These are phyloP conservation scores for Patella caerulea DNA, from an alignment of 2,888 invertebrate species.

Conservation along the genomic window DNA sequence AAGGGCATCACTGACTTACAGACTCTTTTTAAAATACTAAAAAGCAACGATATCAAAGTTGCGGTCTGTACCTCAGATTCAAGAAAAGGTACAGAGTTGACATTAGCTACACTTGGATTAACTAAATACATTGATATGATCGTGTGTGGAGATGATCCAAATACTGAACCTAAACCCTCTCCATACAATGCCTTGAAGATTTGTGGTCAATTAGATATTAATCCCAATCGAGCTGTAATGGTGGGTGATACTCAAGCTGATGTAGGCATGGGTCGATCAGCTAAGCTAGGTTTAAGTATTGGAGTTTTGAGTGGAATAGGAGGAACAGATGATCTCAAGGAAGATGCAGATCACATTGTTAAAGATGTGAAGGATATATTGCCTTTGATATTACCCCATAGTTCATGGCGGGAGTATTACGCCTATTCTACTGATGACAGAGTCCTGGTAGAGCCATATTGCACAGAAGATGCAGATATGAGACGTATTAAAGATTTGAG, in stretches of 20 bases:
- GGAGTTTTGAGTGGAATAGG: slow-evolving; percentile 72
- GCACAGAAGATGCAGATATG: slow-evolving; percentile 32
- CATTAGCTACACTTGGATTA: slow-evolving; percentile 51
- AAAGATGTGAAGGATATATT: slow-evolving; percentile 64
- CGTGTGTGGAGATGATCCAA: slow-evolving; percentile 72
- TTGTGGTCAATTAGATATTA: slow-evolving; percentile 59
- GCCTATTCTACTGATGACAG: slow-evolving; percentile 52
- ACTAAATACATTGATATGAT: slow-evolving; percentile 68
- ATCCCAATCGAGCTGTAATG: slow-evolving; percentile 67
- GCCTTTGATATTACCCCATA: slow-evolving; percentile 60
- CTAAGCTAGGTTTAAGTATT: slow-evolving; percentile 70
- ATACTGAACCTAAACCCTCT: slow-evolving; percentile 70
- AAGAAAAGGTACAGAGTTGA: slow-evolving; percentile 53
- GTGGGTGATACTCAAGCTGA: slow-evolving; percentile 73
- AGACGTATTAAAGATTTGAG: slow-evolving; percentile 23
- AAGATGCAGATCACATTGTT: slow-evolving; percentile 63
- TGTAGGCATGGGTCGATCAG: slow-evolving; percentile 71
- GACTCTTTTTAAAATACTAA: slow-evolving; percentile 69
- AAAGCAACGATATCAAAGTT: slow-evolving; percentile 69
- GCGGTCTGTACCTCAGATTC: slow-evolving; percentile 73
- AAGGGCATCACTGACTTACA: slow-evolving; percentile 69
- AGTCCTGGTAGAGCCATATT: slow-evolving; percentile 50
- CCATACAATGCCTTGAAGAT: slow-evolving; percentile 71
- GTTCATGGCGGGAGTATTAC: slow-evolving; percentile 59
- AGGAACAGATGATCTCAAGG: slow-evolving; percentile 53